phyloP scores from a whole-genome alignment of 2,113 vertebrate genomes.

The Canis aureus region DNA sequence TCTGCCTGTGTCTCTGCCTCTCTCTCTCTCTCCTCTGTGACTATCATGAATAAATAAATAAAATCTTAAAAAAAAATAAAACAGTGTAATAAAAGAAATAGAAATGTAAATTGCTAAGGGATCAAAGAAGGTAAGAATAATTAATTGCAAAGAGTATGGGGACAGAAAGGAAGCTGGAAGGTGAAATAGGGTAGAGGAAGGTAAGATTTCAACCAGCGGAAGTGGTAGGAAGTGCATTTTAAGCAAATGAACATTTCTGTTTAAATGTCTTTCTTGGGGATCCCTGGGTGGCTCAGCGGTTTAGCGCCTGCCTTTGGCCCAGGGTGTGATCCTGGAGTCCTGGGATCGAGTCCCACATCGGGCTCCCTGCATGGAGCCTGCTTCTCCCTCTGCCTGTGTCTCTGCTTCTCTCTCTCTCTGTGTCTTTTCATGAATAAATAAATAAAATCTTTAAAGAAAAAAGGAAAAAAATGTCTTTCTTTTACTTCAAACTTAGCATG shows the following conservation, averaged over 20 bases:
- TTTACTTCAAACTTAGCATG: neutral
- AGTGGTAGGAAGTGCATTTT: neutral
- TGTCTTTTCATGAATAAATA: too few relatives aligned
- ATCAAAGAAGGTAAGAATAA: neutral
- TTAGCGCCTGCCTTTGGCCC: too few relatives aligned
- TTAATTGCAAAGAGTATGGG: neutral
- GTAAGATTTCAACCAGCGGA: neutral
- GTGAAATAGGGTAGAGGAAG: neutral
- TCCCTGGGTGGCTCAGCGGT: too few relatives aligned
- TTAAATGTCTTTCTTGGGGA: neutral
- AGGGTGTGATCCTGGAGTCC: too few relatives aligned
- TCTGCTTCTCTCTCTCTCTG: too few relatives aligned
- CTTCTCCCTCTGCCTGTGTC: too few relatives aligned
- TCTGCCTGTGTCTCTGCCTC: too few relatives aligned
- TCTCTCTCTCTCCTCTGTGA: too few relatives aligned
- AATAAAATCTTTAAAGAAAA: too few relatives aligned
- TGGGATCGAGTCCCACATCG: too few relatives aligned
- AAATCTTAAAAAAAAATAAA: neutral
- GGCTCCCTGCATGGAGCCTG: too few relatives aligned
- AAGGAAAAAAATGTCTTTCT: neutral
- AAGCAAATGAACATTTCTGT: neutral
- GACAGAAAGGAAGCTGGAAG: neutral
- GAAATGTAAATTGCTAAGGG: slow-evolving; percentile 23
- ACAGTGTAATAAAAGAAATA: neutral
- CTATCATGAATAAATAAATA: too few relatives aligned